A percentile compares a stretch with the other conserved stretches of the same genome.
Evolutionary conservation across 1,140 invertebrate genomes (phyloP).

Genomic region (Grapholita molesta): DNA sequence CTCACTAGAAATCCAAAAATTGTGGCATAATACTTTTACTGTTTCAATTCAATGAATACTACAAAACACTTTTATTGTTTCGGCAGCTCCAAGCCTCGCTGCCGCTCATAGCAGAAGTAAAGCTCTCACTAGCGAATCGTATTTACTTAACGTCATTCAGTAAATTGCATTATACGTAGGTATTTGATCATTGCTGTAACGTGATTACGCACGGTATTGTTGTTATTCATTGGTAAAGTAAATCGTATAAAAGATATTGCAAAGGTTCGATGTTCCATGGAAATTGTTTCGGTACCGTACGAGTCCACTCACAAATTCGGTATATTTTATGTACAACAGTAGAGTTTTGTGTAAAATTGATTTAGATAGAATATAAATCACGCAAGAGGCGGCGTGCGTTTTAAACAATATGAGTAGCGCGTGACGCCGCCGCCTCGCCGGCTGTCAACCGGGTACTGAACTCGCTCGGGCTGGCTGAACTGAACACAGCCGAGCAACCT

Average conservation of each 20-base stretch:
- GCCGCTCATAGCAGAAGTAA: neutral
- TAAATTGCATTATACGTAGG: constrained; percentile 17
- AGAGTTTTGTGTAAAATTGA: constrained; percentile 58
- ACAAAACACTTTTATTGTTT: neutral
- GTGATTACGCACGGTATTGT: constrained; percentile 17
- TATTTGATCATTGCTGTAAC: constrained; percentile 16
- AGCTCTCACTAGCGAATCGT: neutral
- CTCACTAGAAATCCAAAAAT: constrained; percentile 34
- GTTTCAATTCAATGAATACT: constrained; percentile 1
- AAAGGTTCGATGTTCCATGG: constrained; percentile 8
- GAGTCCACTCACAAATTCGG: neutral
- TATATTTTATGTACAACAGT: constrained; percentile 35
- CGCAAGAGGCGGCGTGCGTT: constrained; percentile 71
- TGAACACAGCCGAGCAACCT: constrained; percentile 30
- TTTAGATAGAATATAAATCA: constrained; percentile 66
- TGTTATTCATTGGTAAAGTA: constrained; percentile 18
- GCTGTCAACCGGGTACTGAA: constrained; percentile 75
- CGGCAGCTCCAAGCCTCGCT: neutral
- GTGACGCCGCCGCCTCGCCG: constrained; percentile 71
- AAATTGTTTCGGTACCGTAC: neutral
- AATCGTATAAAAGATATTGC: constrained; percentile 14
- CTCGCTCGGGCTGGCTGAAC: constrained; percentile 46
- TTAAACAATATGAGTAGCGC: constrained; percentile 37
- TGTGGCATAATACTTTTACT: constrained; percentile 24
- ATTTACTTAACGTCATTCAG: constrained; percentile 17